These are phyloP conservation scores for Melipona quadrifasciata DNA, from an alignment of 1,140 invertebrate species.

Conservation along the genomic window DNA sequence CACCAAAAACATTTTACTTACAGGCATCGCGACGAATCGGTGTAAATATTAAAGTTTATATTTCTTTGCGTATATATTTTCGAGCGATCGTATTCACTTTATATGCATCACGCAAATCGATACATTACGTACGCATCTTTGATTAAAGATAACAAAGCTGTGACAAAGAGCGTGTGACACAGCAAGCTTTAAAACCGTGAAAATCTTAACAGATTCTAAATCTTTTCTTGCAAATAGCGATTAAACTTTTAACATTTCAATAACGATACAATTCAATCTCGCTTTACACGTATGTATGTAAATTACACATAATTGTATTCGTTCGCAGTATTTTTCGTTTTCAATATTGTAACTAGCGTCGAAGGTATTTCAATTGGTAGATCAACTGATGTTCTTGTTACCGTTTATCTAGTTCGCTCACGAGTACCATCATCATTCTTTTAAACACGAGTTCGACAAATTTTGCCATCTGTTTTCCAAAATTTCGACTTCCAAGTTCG, in stretches of 20 bases:
- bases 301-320: not conserved
- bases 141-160: not conserved
- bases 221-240: not conserved
- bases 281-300: not conserved
- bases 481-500: not conserved
- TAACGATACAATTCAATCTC: not conserved
- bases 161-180: no score
- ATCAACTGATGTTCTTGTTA: not conserved
- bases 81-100: not conserved
- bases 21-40: slow-evolving; percentile 17
- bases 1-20: slow-evolving; percentile 6
- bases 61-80: not conserved
- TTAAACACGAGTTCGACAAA: no score
- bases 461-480: not conserved
- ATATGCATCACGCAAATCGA: not conserved
- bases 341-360: not conserved
- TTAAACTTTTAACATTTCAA: not conserved
- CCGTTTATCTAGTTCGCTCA: not conserved
- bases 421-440: not conserved
- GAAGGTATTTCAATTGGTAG: no score
- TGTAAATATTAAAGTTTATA: not conserved
- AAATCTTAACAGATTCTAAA: not conserved
- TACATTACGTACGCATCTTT: not conserved
- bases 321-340: not conserved
- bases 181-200: not conserved